Conservation (phyloP, 2,113 vertebrate genomes). For the Cryptotis parvus region DNA sequence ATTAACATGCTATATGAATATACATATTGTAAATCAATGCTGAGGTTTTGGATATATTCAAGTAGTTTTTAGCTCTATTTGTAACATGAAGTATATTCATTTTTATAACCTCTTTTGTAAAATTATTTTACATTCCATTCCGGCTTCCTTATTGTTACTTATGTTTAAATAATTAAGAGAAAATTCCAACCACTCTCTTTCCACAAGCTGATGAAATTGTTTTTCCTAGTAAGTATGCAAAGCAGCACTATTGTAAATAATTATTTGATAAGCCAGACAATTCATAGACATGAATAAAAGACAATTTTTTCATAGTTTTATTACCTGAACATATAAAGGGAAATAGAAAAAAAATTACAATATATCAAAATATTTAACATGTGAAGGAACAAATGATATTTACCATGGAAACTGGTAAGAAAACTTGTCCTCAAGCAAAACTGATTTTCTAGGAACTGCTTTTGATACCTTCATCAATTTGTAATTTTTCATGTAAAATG, state of each 20-base stretch:
- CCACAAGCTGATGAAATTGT: constrained; percentile 9
- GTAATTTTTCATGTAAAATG: constrained; percentile 58
- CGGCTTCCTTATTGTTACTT: constrained; percentile 39
- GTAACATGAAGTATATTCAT: constrained; percentile 52
- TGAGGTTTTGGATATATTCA: constrained; percentile 63
- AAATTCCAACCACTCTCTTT: background rate
- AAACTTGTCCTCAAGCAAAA: background rate
- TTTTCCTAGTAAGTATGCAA: constrained; percentile 15
- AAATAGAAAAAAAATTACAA: constrained; percentile 7
- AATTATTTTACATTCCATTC: constrained; percentile 51
- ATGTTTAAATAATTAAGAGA: constrained; percentile 7
- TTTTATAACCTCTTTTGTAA: constrained; percentile 63
- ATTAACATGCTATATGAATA: constrained; percentile 53
- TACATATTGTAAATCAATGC: constrained; percentile 65
- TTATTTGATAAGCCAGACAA: background rate
- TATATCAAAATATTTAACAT: too few species aligned
- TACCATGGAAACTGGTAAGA: constrained; percentile 10
- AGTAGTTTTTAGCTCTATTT: constrained; percentile 45
- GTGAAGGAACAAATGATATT: background rate
- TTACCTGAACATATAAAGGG: background rate
- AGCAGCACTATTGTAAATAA: constrained; percentile 37
- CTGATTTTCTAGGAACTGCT: constrained; percentile 47
- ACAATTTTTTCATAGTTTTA: background rate
- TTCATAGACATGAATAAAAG: constrained; percentile 42
- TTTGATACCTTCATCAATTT: constrained; percentile 25